Conservation (phyloP, 1,140 invertebrate genomes). For the Diabrotica virgifera region DNA sequence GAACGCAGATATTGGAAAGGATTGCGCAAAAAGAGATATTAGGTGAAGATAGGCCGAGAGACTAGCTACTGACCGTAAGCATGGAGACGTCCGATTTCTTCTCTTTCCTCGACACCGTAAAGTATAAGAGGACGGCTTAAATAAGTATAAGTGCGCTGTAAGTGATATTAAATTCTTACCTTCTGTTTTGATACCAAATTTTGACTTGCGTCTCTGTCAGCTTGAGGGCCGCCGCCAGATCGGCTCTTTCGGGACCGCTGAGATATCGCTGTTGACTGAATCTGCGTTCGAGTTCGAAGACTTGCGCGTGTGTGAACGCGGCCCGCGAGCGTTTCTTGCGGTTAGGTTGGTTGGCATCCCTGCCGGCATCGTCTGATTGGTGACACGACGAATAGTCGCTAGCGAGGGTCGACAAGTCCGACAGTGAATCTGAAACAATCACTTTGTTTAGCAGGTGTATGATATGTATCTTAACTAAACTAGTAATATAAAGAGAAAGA, state of each 20-base stretch:
- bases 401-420: constrained; percentile 28
- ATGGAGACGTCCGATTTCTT: too few relatives aligned
- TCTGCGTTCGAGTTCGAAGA: constrained; percentile 88
- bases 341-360: constrained; percentile 47
- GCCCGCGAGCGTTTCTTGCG: constrained; percentile 91
- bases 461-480: neutral
- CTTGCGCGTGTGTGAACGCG: constrained; percentile 93
- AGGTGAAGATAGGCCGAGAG: too few relatives aligned
- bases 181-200: constrained; percentile 28
- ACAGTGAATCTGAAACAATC: constrained; percentile 34
- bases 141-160: too few relatives aligned
- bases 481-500: neutral
- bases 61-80: too few relatives aligned
- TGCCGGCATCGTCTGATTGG: constrained; percentile 37
- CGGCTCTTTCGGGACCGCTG: constrained; percentile 91
- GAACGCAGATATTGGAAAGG: too few relatives aligned
- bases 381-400: constrained; percentile 31
- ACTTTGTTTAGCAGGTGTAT: neutral
- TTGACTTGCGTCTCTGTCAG: constrained; percentile 87
- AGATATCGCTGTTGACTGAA: constrained; percentile 95
- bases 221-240: constrained; percentile 84
- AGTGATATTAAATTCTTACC: neutral
- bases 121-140: too few relatives aligned
- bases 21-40: too few relatives aligned
- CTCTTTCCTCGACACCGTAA: too few relatives aligned